phyloP scores from a whole-genome alignment of 1,140 invertebrate genomes.

The Teleopsis dalmanni region DNA sequence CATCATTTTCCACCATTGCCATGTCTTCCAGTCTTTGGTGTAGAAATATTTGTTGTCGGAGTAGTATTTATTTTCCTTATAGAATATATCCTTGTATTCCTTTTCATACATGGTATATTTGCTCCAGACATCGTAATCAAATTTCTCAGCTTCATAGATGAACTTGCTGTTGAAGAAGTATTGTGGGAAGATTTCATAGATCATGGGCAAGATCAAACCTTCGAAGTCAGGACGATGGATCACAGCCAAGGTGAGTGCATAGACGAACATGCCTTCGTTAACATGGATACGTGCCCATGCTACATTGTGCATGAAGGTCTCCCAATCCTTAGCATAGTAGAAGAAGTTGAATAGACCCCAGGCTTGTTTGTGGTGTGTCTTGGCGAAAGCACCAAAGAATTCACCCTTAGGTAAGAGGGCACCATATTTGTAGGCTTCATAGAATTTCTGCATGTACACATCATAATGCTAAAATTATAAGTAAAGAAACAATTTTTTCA shows the following conservation, averaged over 20 bases:
- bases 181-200: constrained; percentile 58
- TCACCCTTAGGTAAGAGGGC: constrained; percentile 51
- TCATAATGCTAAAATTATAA: constrained; percentile 45
- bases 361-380: constrained; percentile 55
- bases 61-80: constrained; percentile 23
- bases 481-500: background rate
- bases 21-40: constrained; percentile 46
- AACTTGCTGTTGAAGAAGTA: constrained; percentile 53
- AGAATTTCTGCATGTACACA: constrained; percentile 53
- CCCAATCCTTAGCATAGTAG: constrained; percentile 59
- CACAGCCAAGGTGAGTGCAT: constrained; percentile 52
- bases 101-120: constrained; percentile 32
- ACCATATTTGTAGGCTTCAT: constrained; percentile 49
- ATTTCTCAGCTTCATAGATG: constrained; percentile 49
- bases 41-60: constrained; percentile 25
- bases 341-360: constrained; percentile 59
- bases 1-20: constrained; percentile 41
- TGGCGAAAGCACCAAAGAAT: constrained; percentile 55
- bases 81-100: constrained; percentile 30
- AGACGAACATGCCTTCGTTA: constrained; percentile 55
- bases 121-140: constrained; percentile 44
- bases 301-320: constrained; percentile 55
- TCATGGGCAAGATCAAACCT: constrained; percentile 52
- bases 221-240: constrained; percentile 50
- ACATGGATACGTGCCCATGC: constrained; percentile 51